phyloP scores from a whole-genome alignment of 1,140 invertebrate species.

The Helicoverpa zea region DNA sequence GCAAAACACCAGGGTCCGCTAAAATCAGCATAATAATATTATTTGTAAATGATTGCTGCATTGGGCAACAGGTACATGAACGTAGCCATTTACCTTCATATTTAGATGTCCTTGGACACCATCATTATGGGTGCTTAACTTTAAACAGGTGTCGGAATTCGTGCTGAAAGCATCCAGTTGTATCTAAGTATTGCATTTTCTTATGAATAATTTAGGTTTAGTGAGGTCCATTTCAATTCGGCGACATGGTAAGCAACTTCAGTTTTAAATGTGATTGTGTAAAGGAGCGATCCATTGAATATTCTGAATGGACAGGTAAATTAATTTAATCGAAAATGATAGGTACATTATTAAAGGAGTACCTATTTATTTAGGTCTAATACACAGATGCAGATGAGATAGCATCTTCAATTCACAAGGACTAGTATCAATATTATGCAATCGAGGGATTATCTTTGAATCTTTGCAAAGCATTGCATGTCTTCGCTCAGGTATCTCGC shows the following conservation, averaged over 20 bases:
- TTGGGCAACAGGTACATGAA: slow-evolving; percentile 50
- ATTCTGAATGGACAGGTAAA: no score
- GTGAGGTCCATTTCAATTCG: no score
- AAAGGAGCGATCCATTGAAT: no score
- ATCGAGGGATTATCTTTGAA: background rate
- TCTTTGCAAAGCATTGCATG: background rate
- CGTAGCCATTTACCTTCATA: slow-evolving; percentile 37
- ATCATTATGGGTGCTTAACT: slow-evolving; percentile 23
- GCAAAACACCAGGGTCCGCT: slow-evolving; percentile 1
- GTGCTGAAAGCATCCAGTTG: background rate
- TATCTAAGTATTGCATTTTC: background rate
- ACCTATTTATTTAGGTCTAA: no score
- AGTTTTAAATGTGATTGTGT: no score
- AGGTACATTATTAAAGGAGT: no score
- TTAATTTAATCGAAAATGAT: no score
- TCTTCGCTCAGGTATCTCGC: background rate
- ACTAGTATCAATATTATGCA: background rate
- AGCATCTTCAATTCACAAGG: no score
- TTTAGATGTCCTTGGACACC: slow-evolving; percentile 29
- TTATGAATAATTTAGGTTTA: background rate
- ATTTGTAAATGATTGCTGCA: slow-evolving; percentile 40
- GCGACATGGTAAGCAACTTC: no score
- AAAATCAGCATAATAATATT: slow-evolving; percentile 49
- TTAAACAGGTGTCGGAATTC: slow-evolving; percentile 23
- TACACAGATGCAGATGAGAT: no score